Evolutionary conservation across 2,113 vertebrate species (phyloP).

Genomic region (Paedocypris sp.): DNA sequence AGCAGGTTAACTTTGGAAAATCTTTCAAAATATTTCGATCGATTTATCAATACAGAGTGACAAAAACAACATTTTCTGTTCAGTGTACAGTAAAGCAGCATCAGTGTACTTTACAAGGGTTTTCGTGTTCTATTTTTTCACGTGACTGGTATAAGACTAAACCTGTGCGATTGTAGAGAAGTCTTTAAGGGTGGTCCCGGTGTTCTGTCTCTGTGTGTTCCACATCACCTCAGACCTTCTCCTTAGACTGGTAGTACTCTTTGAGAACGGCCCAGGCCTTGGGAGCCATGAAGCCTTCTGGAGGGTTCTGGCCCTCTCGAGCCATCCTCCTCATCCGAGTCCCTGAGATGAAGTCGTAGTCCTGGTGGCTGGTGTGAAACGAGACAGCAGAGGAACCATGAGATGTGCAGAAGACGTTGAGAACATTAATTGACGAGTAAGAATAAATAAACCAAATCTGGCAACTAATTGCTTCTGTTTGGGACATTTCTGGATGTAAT

Average conservation of each 20-base stretch:
- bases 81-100: too few relatives aligned
- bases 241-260: constrained; percentile 88
- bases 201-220: not conserved
- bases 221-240: constrained; percentile 67
- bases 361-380: constrained; percentile 71
- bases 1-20: too few relatives aligned
- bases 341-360: constrained; percentile 97
- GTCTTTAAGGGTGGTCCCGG: constrained; percentile 46
- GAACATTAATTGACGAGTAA: too few relatives aligned
- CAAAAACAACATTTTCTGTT: too few relatives aligned
- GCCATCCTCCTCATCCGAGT: constrained; percentile 94
- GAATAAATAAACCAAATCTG: constrained; percentile 2
- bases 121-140: too few relatives aligned
- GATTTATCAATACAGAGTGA: too few relatives aligned
- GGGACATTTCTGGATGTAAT: not conserved
- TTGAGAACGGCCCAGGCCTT: constrained; percentile 88
- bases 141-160: too few relatives aligned
- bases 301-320: constrained; percentile 84
- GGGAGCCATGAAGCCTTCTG: constrained; percentile 91
- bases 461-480: too few relatives aligned
- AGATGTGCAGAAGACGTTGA: not conserved
- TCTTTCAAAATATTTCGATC: too few relatives aligned
- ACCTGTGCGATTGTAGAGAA: too few relatives aligned
- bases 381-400: not conserved
- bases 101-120: too few relatives aligned